Percentiles rank a stretch among this genome's conserved stretches.
Evolutionary conservation across 2,888 invertebrate genomes (phyloP).

Genomic region (Megastigmus dorsalis): DNA sequence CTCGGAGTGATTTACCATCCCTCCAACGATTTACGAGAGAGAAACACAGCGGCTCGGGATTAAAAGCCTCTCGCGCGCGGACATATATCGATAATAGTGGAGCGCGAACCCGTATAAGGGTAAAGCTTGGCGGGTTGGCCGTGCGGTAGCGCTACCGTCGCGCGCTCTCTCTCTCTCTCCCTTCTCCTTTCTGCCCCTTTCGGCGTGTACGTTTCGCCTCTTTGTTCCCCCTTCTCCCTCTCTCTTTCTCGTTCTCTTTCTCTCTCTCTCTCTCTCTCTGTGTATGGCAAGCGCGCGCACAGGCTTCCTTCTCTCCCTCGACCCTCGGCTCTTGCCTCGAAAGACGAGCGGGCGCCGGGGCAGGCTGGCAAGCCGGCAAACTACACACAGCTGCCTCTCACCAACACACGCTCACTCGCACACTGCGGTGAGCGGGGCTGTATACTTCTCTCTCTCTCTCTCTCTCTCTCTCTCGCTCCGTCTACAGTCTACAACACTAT

Average conservation of each 20-base stretch:
- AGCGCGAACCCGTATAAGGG: no score
- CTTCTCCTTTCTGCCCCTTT: no score
- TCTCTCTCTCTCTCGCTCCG: constrained; percentile 29
- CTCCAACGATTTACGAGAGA: no score
- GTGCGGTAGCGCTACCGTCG: constrained; percentile 6
- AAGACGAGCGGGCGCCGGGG: constrained; percentile 43
- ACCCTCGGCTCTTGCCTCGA: constrained; percentile 33
- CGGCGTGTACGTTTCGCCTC: no score
- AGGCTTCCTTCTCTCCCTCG: constrained; percentile 20
- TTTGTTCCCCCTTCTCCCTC: constrained; percentile 3
- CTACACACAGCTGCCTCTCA: constrained; percentile 57
- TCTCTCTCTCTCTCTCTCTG: constrained; percentile 34
- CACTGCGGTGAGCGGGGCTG: no score
- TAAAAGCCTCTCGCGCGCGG: no score
- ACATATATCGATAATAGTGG: no score
- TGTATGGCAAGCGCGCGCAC: constrained; percentile 21
- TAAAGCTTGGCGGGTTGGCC: no score
- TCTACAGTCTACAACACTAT: no score
- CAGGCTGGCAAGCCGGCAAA: constrained; percentile 50
- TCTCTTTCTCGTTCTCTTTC: constrained; percentile 4
- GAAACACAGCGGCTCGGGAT: no score
- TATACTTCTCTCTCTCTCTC: constrained; percentile 34
- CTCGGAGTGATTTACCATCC: no score
- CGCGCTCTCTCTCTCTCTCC: constrained; percentile 24
- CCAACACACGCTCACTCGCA: no score